Base-by-base conservation (phyloP, 2,888 invertebrate genomes). In the Cerastoderma edule region DNA sequence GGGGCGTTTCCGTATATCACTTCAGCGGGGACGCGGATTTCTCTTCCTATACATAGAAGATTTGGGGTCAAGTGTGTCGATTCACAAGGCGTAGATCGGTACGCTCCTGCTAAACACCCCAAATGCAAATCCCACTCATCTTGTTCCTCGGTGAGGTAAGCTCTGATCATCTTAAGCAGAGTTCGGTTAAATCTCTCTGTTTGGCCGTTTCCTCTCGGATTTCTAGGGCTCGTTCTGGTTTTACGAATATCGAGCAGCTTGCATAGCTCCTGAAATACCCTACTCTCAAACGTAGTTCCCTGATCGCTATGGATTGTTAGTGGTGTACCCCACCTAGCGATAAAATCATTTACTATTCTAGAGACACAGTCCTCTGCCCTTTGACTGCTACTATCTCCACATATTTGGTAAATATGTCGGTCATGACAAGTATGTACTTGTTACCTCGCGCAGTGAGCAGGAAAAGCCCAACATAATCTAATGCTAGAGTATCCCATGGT, bases 71-170 rank as follows among this genome's bases (percentile, higher is more conserved):
- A 53, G 16, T 68, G 53, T 6, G 76, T 78, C 13, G 74, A 64
- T 16, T 78, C 78, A 39, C 75, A 30, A 5, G 73, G 72, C 8
- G 76, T 70, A 10, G 80, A 57, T 33, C 83, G 30, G 30, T 77
- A 82, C 3, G 80, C 84, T 19, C 76, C 79, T 22, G 84, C 73
- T 1, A 82, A 16, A 60, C 72, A 75, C 6, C 72, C 57, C 13
- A 83, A 46, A 64, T 80, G 64, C 22, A 71, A 10, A 56, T 81
- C 83, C 80, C 84, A 84, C 3, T 72, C 72, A 8, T 65, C 68
- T 44, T 84, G 80, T 33, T 79, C 72, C 2, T 65, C 75, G 30
- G 28, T 39, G 0, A 80, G 30, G 53, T 80, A 80, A 13, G 73
- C 71, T 46, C 74, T 72, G 0, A 82, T 60, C 72, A 80, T 78